phyloP scores from a whole-genome alignment of 2,113 vertebrate species.

The Atractosteus spatula region DNA sequence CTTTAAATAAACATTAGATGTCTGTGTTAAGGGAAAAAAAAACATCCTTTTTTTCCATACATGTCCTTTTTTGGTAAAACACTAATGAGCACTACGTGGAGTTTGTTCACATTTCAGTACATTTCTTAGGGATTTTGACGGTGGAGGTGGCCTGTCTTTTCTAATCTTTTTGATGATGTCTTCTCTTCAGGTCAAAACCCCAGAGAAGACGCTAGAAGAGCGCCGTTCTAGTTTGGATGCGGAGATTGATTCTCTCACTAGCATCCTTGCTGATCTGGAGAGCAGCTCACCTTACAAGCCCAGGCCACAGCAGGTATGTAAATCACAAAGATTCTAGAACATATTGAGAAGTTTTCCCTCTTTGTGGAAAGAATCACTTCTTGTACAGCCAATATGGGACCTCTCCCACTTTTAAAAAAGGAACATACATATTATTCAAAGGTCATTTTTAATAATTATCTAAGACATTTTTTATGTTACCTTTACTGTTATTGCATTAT shows the following conservation, averaged over 20 bases:
- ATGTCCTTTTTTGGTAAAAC: too few species aligned
- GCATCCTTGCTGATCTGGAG: slow-evolving; percentile 93
- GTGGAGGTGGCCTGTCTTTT: too few species aligned
- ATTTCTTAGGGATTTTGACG: too few species aligned
- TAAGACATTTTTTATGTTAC: too few species aligned
- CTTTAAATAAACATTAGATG: too few species aligned
- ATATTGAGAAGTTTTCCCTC: background rate
- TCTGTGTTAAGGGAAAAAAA: too few species aligned
- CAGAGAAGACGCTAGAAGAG: slow-evolving; percentile 87
- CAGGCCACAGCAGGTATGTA: slow-evolving; percentile 75
- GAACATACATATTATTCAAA: too few species aligned
- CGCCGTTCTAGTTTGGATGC: slow-evolving; percentile 91
- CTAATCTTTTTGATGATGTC: background rate
- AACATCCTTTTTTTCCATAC: too few species aligned
- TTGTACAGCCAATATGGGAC: background rate
- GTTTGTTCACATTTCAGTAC: too few species aligned
- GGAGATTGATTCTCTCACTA: slow-evolving; percentile 94
- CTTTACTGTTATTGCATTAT: too few species aligned
- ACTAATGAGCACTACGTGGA: too few species aligned
- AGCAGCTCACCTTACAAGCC: slow-evolving; percentile 94
- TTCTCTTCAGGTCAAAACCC: slow-evolving; percentile 66
- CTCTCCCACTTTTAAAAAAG: slow-evolving; percentile 45
- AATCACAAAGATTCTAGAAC: background rate
- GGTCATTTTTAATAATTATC: too few species aligned
- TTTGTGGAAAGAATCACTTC: background rate